Evolutionary conservation across 1,140 invertebrate genomes (phyloP), one percentile per base, ranked within the genome.

Genomic region (Anoplophora glabripennis): DNA sequence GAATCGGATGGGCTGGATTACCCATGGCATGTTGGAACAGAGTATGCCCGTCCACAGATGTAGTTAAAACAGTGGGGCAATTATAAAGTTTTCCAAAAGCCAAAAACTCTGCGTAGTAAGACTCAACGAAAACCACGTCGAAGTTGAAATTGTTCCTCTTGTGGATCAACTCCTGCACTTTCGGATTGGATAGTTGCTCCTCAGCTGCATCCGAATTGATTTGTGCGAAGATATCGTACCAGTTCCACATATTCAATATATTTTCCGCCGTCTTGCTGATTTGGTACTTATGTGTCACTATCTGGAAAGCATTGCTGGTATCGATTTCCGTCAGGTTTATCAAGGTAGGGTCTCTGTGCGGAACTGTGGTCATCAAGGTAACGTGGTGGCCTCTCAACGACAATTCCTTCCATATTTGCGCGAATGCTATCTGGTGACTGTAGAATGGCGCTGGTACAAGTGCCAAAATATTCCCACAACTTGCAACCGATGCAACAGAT

Each of bases 301-400:
- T 53, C 10, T 52, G 7, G 38, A 52, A 59, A 7, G 49, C 21
- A 7, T 12, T 12, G 18, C 12, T n/a, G n/a, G 18, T 15, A 11
- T 47, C 45, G 21, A 47, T 47, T 47, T 47, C 45, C 4, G 45
- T 47, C 18, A 47, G 9, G 9, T 47, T 47, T 18, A 15, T 28
- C 11, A 47, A 47, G 3, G 45, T 21, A 5, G 45, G 14, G 45
- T 47, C 45, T 4, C 11, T 47, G n/a, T 14, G n/a, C 11, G 45
- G 45, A 47, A 14, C 18, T 10, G 45, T 47, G 45, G 45, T 47
- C 14, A 47, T 14, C 18, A 47, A 15, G 11, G 45, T 47, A 11
- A 47, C 45, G 11, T 47, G 45, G 18, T 47, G 45, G n/a, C 45
- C 45, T 21, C 45, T 47, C 45, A 47, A 28, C 45, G 18, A 47